Base-by-base conservation (phyloP, 2,888 invertebrate genomes). In the Hartigia nigra region DNA sequence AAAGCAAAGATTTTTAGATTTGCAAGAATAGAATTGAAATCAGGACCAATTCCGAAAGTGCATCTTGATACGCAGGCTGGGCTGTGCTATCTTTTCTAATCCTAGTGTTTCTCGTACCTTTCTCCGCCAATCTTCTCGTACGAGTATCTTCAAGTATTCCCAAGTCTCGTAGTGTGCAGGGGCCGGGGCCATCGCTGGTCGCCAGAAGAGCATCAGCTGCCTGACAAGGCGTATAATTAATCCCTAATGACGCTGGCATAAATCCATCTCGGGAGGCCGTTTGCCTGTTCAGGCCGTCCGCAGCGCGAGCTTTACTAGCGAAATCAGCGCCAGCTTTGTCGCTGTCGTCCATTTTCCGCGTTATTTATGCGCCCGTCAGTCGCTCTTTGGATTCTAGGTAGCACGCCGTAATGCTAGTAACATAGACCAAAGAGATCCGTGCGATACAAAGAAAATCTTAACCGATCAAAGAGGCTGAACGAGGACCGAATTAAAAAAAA, bases 171-270 rank as follows among this genome's bases (percentile, higher is more conserved):
- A 12, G 32, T 23, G 72, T 14, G 72, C 31, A 72, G 32, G 31
- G 12, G 31, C 72, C 80, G 83, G 82, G 81, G 82, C 84, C 86
- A 84, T 85, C 84, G 81, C 83, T 80, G 78, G 79, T 81, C 81
- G 81, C 82, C 83, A 75, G 79, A 74, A 80, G 79, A 84, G 87
- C 88, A 89, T 89, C 88, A 88, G 88, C 88, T 89, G 89, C 81
- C 86, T 89, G 89, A 89, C 89, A 88, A 89, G 89, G 88, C 88
- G 88, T 89, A 89, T 89, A 89, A 89, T 89, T 89, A 89, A 89
- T 89, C 89, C 88, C 88, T 89, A 89, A 89, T 89, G 89, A 89
- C 88, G 88, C 87, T 84, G 87, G 87, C 87, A 88, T 89, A 88
- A 89, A 89, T 88, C 88, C 88, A 88, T 89, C 89, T 84, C 85